These are phyloP conservation scores for Danio aesculapii DNA, from an alignment of 2,797 vertebrate genomes.

Conservation along the genomic window DNA sequence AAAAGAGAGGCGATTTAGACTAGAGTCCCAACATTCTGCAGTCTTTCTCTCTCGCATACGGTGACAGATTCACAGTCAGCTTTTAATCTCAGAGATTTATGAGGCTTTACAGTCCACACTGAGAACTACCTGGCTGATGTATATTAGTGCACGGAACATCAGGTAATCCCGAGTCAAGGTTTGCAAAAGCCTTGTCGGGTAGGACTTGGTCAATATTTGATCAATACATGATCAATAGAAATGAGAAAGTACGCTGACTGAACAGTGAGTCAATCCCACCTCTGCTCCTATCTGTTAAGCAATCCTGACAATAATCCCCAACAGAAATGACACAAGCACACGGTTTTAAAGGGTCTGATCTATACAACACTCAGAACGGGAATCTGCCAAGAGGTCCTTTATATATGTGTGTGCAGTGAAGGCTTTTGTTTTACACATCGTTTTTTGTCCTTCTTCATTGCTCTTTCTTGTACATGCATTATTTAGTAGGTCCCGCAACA, in stretches of 20 bases:
- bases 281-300: background rate
- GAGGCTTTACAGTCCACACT: slow-evolving; percentile 33
- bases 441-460: background rate
- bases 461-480: background rate
- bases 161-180: background rate
- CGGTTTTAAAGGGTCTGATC: slow-evolving; percentile 6
- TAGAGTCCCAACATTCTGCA: background rate
- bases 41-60: background rate
- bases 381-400: background rate
- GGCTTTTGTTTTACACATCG: slow-evolving; percentile 18
- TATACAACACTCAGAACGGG: background rate
- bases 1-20: background rate
- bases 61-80: slow-evolving; percentile 65
- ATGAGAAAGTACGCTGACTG: background rate
- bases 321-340: background rate
- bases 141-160: slow-evolving; percentile 7
- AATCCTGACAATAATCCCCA: background rate
- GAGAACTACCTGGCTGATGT: background rate
- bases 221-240: slow-evolving; percentile 25
- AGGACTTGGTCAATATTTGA: background rate
- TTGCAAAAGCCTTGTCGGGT: background rate
- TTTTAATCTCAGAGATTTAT: slow-evolving; percentile 75
- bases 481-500: slow-evolving; percentile 24
- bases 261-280: slow-evolving; percentile 7
- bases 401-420: background rate